These are phyloP conservation scores for Neotoxoptera formosana DNA, from an alignment of 1,140 invertebrate genomes.

Conservation along the genomic window DNA sequence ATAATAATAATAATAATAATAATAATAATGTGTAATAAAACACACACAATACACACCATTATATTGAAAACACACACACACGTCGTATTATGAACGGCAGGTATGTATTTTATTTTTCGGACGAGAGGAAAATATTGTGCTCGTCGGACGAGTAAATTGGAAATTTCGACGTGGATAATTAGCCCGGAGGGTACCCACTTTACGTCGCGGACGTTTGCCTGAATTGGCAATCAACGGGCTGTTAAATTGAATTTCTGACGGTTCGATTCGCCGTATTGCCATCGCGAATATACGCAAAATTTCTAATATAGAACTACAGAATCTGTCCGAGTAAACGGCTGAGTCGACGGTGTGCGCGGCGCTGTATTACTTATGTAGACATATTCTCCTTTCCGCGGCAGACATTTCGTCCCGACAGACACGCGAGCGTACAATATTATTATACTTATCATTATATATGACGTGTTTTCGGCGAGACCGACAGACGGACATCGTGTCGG, in stretches of 20 bases:
- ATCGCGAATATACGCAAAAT: background rate
- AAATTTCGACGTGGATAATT: conserved; percentile 3
- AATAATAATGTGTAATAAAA: background rate
- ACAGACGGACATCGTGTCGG: background rate
- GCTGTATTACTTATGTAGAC: background rate
- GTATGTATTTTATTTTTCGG: background rate
- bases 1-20: no score
- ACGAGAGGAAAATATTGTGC: background rate
- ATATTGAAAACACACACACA: no score
- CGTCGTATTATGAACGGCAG: background rate
- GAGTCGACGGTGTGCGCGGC: background rate
- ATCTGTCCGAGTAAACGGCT: background rate
- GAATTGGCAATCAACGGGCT: conserved; percentile 32
- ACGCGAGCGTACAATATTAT: no score
- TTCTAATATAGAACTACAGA: background rate
- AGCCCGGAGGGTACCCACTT: background rate
- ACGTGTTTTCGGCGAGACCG: no score
- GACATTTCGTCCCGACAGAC: background rate
- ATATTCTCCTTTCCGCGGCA: no score
- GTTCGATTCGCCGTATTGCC: background rate
- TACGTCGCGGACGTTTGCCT: background rate
- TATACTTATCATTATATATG: no score
- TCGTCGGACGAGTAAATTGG: background rate
- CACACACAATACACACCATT: no score
- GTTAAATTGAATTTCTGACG: conserved; percentile 13